Percentiles rank a stretch among this genome's conserved stretches.
phyloP scores from a whole-genome alignment of 2,888 invertebrate species.

The Parnassius glacialis region DNA sequence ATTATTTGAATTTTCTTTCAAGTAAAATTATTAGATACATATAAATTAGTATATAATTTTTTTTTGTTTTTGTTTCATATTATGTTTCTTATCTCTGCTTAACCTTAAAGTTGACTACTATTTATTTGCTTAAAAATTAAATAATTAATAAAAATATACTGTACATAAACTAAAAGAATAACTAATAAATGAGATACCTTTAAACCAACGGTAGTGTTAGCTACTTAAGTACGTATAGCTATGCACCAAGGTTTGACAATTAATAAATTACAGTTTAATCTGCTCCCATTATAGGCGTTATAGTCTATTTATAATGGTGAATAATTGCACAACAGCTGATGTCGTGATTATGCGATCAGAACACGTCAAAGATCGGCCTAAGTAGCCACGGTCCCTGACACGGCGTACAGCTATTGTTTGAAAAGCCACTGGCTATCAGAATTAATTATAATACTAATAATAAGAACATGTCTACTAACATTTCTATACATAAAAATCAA shows the following conservation, averaged over 20 bases:
- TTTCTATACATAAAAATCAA: too few species aligned
- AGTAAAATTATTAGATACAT: too few species aligned
- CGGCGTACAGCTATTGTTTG: constrained; percentile 30
- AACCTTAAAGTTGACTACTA: too few species aligned
- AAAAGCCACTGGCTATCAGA: not conserved
- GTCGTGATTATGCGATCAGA: constrained; percentile 63
- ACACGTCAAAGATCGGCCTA: constrained; percentile 49
- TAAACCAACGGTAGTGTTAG: too few species aligned
- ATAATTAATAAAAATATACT: too few species aligned
- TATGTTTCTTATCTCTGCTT: too few species aligned
- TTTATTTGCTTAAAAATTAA: too few species aligned
- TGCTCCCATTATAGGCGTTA: constrained; percentile 14
- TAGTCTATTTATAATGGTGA: constrained; percentile 28
- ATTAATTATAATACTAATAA: not conserved
- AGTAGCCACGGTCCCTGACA: constrained; percentile 41
- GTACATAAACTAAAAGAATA: too few species aligned
- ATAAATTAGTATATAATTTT: too few species aligned
- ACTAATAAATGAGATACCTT: too few species aligned
- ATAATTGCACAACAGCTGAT: constrained; percentile 37
- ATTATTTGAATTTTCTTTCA: too few species aligned
- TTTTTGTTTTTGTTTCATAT: too few species aligned
- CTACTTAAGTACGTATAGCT: not conserved
- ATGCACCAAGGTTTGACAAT: constrained; percentile 4
- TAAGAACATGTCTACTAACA: not conserved
- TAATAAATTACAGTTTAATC: constrained; percentile 12